These are phyloP conservation scores for Ichneumon xanthorius DNA, from an alignment of 2,888 invertebrate genomes.

Conservation along the genomic window DNA sequence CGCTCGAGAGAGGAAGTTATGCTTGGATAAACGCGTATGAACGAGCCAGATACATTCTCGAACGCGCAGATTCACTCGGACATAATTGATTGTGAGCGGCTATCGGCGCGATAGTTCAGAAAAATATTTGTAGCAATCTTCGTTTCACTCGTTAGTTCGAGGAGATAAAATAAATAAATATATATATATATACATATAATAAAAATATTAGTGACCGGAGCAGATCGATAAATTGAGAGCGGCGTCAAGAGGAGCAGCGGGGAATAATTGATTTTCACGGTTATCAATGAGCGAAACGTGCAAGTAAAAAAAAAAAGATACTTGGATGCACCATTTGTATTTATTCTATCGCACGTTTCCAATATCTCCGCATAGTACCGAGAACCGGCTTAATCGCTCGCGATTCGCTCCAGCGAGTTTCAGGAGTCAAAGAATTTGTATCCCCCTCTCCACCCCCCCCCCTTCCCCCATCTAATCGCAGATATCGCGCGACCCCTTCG, in stretches of 20 bases:
- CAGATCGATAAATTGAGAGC: conserved; percentile 43
- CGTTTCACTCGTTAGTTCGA: conserved; percentile 4
- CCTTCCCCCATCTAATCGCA: neutral
- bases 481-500: conserved; percentile 23
- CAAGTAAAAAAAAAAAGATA: conserved; percentile 20
- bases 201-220: neutral
- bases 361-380: conserved; percentile 40
- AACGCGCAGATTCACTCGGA: conserved; percentile 34
- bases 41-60: conserved; percentile 26
- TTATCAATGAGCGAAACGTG: conserved; percentile 18
- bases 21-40: conserved; percentile 51
- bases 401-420: conserved; percentile 64
- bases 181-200: neutral
- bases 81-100: conserved; percentile 19
- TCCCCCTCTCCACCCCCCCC: conserved; percentile 4
- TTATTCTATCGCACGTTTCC: conserved; percentile 45
- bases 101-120: conserved; percentile 13
- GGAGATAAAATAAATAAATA: neutral
- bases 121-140: conserved; percentile 30
- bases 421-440: conserved; percentile 58
- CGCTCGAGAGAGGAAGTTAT: conserved; percentile 51
- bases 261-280: conserved; percentile 56
- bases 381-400: conserved; percentile 60
- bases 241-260: conserved; percentile 5
- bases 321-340: conserved; percentile 14